Base-by-base conservation (phyloP, 2,797 vertebrate genomes). In the Neostethus bicornis region DNA sequence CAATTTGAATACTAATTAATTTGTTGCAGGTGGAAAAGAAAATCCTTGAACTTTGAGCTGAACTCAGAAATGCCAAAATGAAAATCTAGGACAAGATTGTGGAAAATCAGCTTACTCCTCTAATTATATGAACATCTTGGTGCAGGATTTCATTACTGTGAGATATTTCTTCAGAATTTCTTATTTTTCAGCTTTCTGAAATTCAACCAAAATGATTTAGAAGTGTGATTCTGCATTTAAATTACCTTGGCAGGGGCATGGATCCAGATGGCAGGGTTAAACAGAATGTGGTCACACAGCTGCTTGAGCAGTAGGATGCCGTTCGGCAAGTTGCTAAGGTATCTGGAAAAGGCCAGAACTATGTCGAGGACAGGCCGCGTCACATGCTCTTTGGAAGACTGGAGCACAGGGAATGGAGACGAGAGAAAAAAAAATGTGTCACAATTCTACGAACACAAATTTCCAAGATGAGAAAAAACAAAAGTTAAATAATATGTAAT, bases 241-340 rank as follows among this genome's bases (percentile, higher is more conserved):
- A 20, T 65, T 89, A 99, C 97, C 95, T 96, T 96, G 85, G 96
- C 92, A 61, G 96, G 94, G 38, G 96, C 93, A 72, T 99, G 95
- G 88, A 99, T 96, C 97, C 97, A 99, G 90, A 99, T 94, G 84
- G 93, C 93, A 42, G 97, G 96, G 84, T 99, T 99, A 81, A 99
- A 96, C 65, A 99, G 92, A 88, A 99, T 91, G 84, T 98, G 94
- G 80, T 99, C 97, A 87, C 96, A 98, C 59, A 99, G 89, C 77
- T 99, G 97, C 85, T 99, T 99, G 60, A 99, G 95, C 61, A 98
- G 85, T 63, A 95, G 91, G 78, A 94, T 92, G 12, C 97, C 97
- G 31, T 94, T 97, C 56, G 91, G 95, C 63, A 99, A 89, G 88
- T 92, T 97, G 91, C 96, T 97, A 70, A 99, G 91, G 77, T 99